phyloP scores from a whole-genome alignment of 2,797 vertebrate genomes.

The Tamandua tetradactyla region DNA sequence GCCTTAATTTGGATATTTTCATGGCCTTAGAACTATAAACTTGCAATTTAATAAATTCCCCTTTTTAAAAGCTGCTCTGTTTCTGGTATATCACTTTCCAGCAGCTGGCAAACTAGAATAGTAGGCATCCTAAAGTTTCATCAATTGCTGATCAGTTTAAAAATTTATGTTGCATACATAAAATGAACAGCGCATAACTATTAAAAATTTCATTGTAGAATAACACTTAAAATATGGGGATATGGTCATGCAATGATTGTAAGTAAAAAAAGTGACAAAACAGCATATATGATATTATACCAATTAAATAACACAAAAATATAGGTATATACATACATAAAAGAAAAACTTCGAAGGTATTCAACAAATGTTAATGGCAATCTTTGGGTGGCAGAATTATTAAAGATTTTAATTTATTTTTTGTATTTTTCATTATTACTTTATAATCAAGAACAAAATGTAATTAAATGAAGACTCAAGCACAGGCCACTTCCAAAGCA shows the following conservation, averaged over 20 bases:
- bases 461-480: constrained; percentile 75
- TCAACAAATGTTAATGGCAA: constrained; percentile 39
- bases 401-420: constrained; percentile 57
- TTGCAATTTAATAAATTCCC: too few relatives aligned
- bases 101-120: too few relatives aligned
- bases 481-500: constrained; percentile 65
- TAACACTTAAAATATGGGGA: background rate
- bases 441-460: constrained; percentile 63
- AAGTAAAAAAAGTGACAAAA: background rate
- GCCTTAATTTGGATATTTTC: too few relatives aligned
- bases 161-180: background rate
- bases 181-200: background rate
- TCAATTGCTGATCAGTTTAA: background rate
- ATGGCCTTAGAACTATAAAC: too few relatives aligned
- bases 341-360: background rate
- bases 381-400: constrained; percentile 49
- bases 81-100: too few relatives aligned
- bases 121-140: background rate
- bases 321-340: background rate
- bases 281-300: background rate
- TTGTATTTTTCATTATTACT: constrained; percentile 60
- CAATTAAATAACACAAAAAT: constrained; percentile 21
- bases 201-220: background rate
- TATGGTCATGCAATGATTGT: background rate
- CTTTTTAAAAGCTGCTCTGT: too few relatives aligned